These are phyloP conservation scores for Neogobius melanostomus DNA, from an alignment of 2,113 vertebrate species.

Conservation along the genomic window DNA sequence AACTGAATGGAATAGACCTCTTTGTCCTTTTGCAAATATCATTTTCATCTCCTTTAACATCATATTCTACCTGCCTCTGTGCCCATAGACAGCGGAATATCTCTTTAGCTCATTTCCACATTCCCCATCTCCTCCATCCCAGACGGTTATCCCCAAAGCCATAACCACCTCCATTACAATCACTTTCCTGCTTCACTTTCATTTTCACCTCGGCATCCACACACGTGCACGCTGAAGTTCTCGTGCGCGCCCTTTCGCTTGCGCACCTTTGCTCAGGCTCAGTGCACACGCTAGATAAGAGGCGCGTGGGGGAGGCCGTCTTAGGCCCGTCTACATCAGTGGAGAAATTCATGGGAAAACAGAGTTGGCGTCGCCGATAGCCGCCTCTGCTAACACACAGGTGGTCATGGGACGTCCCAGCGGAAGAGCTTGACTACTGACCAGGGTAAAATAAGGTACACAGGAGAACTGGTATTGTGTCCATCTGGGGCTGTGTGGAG, in stretches of 20 bases:
- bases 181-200: slow-evolving; percentile 9
- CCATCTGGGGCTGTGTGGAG: not conserved
- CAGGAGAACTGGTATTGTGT: not conserved
- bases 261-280: slow-evolving; percentile 6
- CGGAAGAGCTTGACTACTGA: not conserved
- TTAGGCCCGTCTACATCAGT: slow-evolving; percentile 37
- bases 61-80: not conserved
- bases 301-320: slow-evolving; percentile 42
- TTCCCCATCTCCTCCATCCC: slow-evolving; percentile 14
- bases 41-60: slow-evolving; percentile 15
- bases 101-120: slow-evolving; percentile 13
- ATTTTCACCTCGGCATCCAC: not conserved
- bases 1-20: not conserved
- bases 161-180: slow-evolving; percentile 9
- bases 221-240: not conserved
- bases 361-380: slow-evolving; percentile 23
- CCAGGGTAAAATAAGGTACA: not conserved
- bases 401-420: not conserved
- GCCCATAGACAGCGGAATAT: slow-evolving; percentile 14
- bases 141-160: slow-evolving; percentile 19
- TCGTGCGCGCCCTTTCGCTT: not conserved
- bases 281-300: slow-evolving; percentile 62
- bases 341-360: slow-evolving; percentile 19
- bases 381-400: slow-evolving; percentile 19
- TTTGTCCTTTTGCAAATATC: slow-evolving; percentile 5